These are phyloP conservation scores for Cydia pomonella DNA, from an alignment of 1,140 invertebrate species.

Conservation along the genomic window DNA sequence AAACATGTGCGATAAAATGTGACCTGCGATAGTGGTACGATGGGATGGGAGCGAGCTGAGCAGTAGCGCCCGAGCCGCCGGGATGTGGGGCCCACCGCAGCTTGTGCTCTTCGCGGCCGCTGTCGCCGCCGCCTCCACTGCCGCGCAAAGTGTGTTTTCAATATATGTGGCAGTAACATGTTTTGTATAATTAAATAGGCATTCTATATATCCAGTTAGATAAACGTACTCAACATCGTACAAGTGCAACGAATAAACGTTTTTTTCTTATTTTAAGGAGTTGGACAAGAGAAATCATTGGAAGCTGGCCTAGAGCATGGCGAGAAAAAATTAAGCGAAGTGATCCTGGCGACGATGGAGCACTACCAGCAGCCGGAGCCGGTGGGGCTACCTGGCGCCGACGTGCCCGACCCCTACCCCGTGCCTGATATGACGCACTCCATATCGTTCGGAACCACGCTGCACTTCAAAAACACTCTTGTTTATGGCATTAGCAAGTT, in stretches of 20 bases:
- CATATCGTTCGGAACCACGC: slow-evolving; percentile 82
- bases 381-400: slow-evolving; percentile 87
- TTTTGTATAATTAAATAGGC: not conserved
- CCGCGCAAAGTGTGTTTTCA: not conserved
- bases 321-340: slow-evolving; percentile 85
- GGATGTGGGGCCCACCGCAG: not conserved
- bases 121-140: not conserved
- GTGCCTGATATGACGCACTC: slow-evolving; percentile 89
- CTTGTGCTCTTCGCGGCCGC: not conserved
- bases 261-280: slow-evolving; percentile 47
- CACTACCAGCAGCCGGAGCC: slow-evolving; percentile 90
- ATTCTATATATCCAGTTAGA: not conserved
- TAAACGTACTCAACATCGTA: not conserved
- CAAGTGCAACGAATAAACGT: not conserved
- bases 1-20: slow-evolving; percentile 5
- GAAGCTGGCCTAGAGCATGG: slow-evolving; percentile 65
- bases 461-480: slow-evolving; percentile 86
- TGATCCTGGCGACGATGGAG: slow-evolving; percentile 87
- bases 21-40: not conserved
- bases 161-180: not conserved
- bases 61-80: not conserved
- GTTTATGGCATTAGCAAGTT: slow-evolving; percentile 90
- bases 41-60: not conserved
- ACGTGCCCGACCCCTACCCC: slow-evolving; percentile 88
- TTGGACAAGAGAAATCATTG: slow-evolving; percentile 34